Base-by-base conservation (phyloP, 2,113 vertebrate species). In the Cyprinodon variegatus region DNA sequence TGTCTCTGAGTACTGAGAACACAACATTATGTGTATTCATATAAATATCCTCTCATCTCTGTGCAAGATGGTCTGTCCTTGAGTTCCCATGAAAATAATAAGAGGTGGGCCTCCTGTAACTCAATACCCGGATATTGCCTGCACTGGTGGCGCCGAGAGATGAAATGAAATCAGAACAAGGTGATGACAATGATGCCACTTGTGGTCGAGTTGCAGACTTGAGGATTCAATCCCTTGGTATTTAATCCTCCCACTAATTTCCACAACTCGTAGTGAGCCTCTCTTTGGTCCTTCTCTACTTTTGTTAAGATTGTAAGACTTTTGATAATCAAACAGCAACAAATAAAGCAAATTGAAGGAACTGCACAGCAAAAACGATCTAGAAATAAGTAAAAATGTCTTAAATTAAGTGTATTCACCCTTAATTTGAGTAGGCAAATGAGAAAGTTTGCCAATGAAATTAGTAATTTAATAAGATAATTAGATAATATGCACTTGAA, bases 131-230 rank as follows among this genome's bases (percentile, higher is more conserved):
- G 78, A 89, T 88, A 89, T 89, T 88, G 86, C 83, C 87, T 78
- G 77, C 90, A 85, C 86, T 87, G 85, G 90, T 76, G 85, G 89
- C 83, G 90, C 90, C 90, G 84, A 93, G 91, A 92, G 93, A 94
- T 93, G 91, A 95, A 90, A 93, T 93, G 93, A 90, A 92, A 92
- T 92, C 90, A 90, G 91, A 95, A 94, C 92, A 94, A 94, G 93
- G 92, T 89, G 94, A 94, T 92, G 94, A 95, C 94, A 94, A 90
- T 82, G 89, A 91, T 86, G 93, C 88, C 90, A 91, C 92, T 93
- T 91, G 90, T 89, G 91, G 89, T 89, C 46, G 87, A 92, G 92
- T 88, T 82, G 84, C 90, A 92, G 87, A 93, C 77, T 83, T 78
- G 74, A 86, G 80, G 79, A 82, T 89, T 79, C 69, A 71, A 77